These are phyloP conservation scores for Heteromormyrus szaboi DNA, from an alignment of 2,797 vertebrate species.

Conservation along the genomic window DNA sequence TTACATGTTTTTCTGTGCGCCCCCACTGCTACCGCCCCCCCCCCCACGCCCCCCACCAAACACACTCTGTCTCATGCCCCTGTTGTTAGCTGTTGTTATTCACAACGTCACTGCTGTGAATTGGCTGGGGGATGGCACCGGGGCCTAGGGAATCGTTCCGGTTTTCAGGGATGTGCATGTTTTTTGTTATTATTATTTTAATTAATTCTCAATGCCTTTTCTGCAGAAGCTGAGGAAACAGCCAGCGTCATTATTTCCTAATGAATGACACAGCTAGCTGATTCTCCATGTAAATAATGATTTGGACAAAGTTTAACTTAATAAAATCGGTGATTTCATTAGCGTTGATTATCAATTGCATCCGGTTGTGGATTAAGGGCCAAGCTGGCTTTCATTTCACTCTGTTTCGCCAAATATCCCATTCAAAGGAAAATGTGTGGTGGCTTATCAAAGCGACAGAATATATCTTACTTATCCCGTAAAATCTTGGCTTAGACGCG, in stretches of 20 bases:
- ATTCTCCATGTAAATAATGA: constrained; percentile 16
- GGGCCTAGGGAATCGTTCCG: neutral
- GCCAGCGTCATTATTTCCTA: neutral
- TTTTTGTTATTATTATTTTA: neutral
- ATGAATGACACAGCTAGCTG: neutral
- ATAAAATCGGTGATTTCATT: constrained; percentile 31
- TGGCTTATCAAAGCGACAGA: neutral
- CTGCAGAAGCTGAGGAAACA: neutral
- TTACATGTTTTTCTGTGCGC: constrained; percentile 55
- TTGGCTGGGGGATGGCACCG: neutral
- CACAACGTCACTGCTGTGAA: constrained; percentile 50
- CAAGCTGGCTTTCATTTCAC: constrained; percentile 3
- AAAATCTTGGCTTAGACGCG: neutral
- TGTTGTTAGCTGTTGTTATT: constrained; percentile 27
- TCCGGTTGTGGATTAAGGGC: neutral
- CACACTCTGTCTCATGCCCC: constrained; percentile 31
- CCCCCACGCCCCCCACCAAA: constrained; percentile 41
- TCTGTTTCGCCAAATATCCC: constrained; percentile 14
- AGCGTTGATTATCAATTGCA: constrained; percentile 25
- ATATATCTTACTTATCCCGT: neutral
- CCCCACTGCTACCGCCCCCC: constrained; percentile 9
- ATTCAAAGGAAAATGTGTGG: constrained; percentile 8
- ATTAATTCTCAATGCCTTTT: neutral
- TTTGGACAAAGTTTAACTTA: constrained; percentile 24
- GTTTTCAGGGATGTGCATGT: neutral